Base-by-base conservation (phyloP, 2,797 vertebrate species). In the Pampus argenteus region DNA sequence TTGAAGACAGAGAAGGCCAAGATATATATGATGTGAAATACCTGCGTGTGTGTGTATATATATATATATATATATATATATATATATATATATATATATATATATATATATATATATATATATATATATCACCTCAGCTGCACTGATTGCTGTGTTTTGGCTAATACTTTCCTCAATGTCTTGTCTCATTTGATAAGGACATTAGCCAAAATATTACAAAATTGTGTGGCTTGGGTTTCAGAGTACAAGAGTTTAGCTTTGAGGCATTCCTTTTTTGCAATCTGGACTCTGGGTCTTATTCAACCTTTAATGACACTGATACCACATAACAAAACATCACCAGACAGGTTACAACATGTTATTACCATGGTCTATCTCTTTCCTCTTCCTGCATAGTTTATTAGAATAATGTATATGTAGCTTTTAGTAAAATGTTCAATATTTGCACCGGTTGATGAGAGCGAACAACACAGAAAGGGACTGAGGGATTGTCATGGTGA, bases 261-360 rank as follows among this genome's bases (percentile, higher is more conserved):
- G 49, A 58, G 11, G 17, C 18, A 44, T 45, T 8, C 1, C 55
- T 72, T 63, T 63, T 56, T 66, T 56, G 44, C 68, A 66, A 52
- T 57, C 29, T 68, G 67, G n/a, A 82, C 71, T 72, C 48, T 67
- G 36, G 9, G 10, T 75, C 17, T 34, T 9, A 3, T 4, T 7
- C 23, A 66, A n/a, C 15, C 17, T 66, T 55, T 52, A 38, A 34
- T 2, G n/a, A 34, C 18, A 3, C 17, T 28, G 62, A 40, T 14
- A 34, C 18, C 4, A 15, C 13, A 66, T 64, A 68, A 47, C 28
- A 45, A 59, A 68, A 64, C 34, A 45, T 31, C 1, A 40, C 29
- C 45, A 72, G 11, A 61, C n/a, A 66, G 10, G 8, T 81, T 66
- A 8, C 66, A 58, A 66, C 70, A 78, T 77, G n/a, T 38, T 40